Conservation (phyloP, 2,888 invertebrate species). For the Habroteleia sp. region DNA sequence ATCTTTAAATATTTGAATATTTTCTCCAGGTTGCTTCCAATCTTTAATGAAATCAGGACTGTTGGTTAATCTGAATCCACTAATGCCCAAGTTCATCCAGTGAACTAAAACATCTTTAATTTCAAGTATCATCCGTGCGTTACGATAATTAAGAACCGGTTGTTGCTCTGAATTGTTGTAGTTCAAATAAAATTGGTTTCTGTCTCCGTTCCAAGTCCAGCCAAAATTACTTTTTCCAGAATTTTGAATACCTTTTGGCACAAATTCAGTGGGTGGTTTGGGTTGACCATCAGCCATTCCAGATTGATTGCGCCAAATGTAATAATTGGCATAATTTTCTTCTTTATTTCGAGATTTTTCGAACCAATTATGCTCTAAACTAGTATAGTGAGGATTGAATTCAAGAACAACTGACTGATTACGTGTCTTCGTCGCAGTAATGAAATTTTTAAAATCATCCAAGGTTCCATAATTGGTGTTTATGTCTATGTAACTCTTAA, state of each 20-base stretch:
- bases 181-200: too few species aligned
- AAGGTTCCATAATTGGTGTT: constrained; percentile 82
- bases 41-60: too few species aligned
- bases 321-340: constrained; percentile 73
- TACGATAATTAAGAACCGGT: too few species aligned
- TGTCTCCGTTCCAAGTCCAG: too few species aligned
- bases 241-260: not conserved
- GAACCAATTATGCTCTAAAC: constrained; percentile 88
- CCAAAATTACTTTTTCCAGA: too few species aligned
- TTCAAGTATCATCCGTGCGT: too few species aligned
- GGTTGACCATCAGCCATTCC: constrained; percentile 74
- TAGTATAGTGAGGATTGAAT: constrained; percentile 88
- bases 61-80: too few species aligned
- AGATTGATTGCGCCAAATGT: constrained; percentile 70
- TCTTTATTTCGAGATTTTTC: constrained; percentile 83
- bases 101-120: too few species aligned
- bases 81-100: too few species aligned
- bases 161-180: too few species aligned
- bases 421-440: constrained; percentile 82
- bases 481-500: constrained; percentile 81
- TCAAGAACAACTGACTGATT: constrained; percentile 87
- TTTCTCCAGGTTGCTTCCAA: not conserved
- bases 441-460: constrained; percentile 81
- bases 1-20: too few species aligned
- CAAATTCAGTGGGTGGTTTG: not conserved